Conservation (phyloP, 2,888 invertebrate genomes). For the Cancer borealis region DNA sequence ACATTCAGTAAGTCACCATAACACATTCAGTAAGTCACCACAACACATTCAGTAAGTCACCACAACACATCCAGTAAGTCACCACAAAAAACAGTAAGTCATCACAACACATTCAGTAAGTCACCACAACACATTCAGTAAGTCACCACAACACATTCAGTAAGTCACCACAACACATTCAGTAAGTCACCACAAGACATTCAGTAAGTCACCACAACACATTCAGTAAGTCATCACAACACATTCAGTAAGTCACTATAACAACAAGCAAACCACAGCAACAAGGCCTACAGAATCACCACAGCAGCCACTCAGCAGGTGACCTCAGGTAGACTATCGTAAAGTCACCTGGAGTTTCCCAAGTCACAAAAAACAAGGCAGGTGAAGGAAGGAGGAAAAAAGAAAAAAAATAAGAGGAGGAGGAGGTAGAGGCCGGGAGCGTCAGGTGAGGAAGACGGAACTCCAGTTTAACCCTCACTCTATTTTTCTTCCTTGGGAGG, state of each 20-base stretch:
- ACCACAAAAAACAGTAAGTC: neutral
- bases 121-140: neutral
- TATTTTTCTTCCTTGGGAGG: slow-evolving; percentile 25
- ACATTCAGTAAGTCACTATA: neutral
- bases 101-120: too few relatives aligned
- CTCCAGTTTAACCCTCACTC: slow-evolving; percentile 12
- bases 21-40: neutral
- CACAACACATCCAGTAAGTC: neutral
- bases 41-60: neutral
- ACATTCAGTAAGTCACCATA: neutral
- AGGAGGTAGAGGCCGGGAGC: slow-evolving; percentile 32
- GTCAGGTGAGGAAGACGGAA: slow-evolving; percentile 16
- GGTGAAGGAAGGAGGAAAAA: neutral
- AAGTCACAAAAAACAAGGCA: neutral
- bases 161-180: neutral
- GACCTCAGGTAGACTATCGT: neutral
- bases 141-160: neutral
- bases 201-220: neutral
- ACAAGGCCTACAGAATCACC: neutral
- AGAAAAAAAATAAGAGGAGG: neutral
- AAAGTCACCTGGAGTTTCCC: neutral
- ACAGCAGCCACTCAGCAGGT: neutral
- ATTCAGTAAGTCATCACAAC: neutral
- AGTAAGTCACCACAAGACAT: neutral
- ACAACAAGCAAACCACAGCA: neutral